Base-by-base conservation (phyloP, 2,113 vertebrate genomes). In the Austrofundulus limnaeus region DNA sequence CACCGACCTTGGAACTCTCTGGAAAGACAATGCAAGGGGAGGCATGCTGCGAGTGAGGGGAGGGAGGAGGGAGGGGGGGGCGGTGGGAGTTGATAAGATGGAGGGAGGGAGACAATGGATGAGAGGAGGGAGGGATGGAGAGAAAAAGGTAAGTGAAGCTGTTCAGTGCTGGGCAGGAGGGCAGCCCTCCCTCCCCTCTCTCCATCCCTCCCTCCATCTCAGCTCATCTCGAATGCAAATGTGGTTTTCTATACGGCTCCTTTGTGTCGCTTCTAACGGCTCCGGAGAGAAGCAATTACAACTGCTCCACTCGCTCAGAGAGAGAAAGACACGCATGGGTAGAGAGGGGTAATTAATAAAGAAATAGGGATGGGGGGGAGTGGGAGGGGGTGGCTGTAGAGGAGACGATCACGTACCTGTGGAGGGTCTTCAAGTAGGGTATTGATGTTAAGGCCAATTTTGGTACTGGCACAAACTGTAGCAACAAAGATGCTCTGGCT, bases 241-340 rank as follows among this genome's bases (percentile, higher is more conserved):
- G 89, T 72, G 77, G 82, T 87, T 87, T n/a, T 76, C 81, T 85
- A 69, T 83, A 83, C 70, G 72, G 82, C 83, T 87, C 87, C 87
- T 87, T 85, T 87, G 85, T 87, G 85, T 83, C 65, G 76, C 79
- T 63, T 78, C 75, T 88, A 85, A 87, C 85, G 83, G 84, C 88
- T 88, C 80, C 82, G 65, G 79, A 85, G 89, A 90, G 88, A 90
- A 89, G 84, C 88, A 91, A 91, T 91, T 90, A 90, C 88, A 89
- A 82, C 76, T 77, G 85, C 89, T 89, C 78, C 84, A 85, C 82
- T 90, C 89, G 69, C 75, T 87, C 87, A 74, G 84, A 82, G 82
- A 84, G 75, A 77, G 72, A 78, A 62, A 84, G 87, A 88, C 81
- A 88, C 78, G 75, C 85, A 84, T 79, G 84, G 85, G 55, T 56